Percentiles rank a stretch among this genome's conserved stretches.
phyloP scores from a whole-genome alignment of 1,140 invertebrate genomes.

The Drosophila arizonae region DNA sequence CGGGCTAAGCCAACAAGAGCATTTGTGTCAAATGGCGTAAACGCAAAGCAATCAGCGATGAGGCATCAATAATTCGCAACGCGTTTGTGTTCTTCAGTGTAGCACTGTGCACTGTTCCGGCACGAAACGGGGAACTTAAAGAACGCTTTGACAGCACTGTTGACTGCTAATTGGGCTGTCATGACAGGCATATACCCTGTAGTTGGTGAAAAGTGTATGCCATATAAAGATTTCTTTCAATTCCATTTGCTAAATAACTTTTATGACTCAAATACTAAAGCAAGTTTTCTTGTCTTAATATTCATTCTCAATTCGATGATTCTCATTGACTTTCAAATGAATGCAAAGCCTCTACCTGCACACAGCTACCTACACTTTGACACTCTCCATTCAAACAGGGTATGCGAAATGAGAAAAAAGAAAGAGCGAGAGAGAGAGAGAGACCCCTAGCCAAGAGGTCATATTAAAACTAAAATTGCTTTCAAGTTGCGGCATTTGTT shows the following conservation, averaged over 20 bases:
- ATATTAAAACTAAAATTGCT: constrained; percentile 72
- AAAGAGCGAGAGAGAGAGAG: neutral
- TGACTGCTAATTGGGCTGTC: neutral
- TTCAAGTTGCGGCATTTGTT: constrained; percentile 44
- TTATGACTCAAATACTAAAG: no score
- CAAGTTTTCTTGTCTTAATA: no score
- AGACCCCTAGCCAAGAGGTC: constrained; percentile 34
- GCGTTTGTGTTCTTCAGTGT: constrained; percentile 44
- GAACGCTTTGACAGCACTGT: neutral
- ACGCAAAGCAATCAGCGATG: constrained; percentile 77
- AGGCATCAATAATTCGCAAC: constrained; percentile 77
- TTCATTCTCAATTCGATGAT: no score
- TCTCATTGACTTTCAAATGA: no score
- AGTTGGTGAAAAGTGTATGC: no score
- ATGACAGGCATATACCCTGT: neutral
- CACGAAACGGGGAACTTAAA: neutral
- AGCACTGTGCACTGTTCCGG: neutral
- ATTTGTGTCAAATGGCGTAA: constrained; percentile 74
- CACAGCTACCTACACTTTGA: no score
- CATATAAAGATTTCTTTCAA: no score
- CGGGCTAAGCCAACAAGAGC: constrained; percentile 21
- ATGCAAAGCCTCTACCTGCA: no score
- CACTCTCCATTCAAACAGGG: neutral
- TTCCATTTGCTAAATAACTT: no score
- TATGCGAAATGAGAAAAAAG: neutral